Evolutionary conservation across 2,888 invertebrate species (phyloP), one percentile per base, ranked within the genome.

Genomic region (Drosophila colorata): DNA sequence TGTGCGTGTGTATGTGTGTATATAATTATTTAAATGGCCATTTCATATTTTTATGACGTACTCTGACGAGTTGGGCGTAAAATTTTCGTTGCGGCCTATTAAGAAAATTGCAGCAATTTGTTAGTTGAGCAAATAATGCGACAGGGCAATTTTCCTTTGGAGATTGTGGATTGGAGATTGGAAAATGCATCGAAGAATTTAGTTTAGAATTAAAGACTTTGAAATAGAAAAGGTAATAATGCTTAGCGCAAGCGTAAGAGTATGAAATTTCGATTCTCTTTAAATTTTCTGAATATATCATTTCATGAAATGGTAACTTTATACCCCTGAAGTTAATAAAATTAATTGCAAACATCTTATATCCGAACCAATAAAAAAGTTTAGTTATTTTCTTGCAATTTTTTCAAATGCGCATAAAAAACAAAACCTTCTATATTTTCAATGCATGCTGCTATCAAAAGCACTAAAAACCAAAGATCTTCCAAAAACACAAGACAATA

Each of bases 11-110:
- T 43, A 38, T 48, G 38, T 52, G 18, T 41, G 48, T 18, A 37
- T 44, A 51, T 60, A 52, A 69, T 71, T 68, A 74, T 73, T 76
- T 65, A 65, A 76, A 80, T 67, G 74, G 49, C 35, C 47, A 53
- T 78, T 82, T 86, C 72, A 80, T 78, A 71, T 71, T 78, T 82
- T 84, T 60, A 84, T 59, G 72, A 66, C 68, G 70, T 48, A 47
- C 38, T 65, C 61, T n/a, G 23, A 74, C 38, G 67, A 52, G 44
- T 20, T 53, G 56, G 47, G 57, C 64, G 68, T 53, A 47, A 57
- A 73, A 73, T 58, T 57, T 60, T 49, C 33, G 48, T 43, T 46
- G 49, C 23, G 64, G 61, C 40, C 66, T 58, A 67, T 84, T 84
- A 67, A n/a, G 61, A 74, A 64, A 69, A 80, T 65, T 38, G 48